A percentile compares a stretch with the other conserved stretches of the same genome.
These are phyloP conservation scores for Gopherus flavomarginatus DNA, from an alignment of 2,113 vertebrate species.

Conservation along the genomic window DNA sequence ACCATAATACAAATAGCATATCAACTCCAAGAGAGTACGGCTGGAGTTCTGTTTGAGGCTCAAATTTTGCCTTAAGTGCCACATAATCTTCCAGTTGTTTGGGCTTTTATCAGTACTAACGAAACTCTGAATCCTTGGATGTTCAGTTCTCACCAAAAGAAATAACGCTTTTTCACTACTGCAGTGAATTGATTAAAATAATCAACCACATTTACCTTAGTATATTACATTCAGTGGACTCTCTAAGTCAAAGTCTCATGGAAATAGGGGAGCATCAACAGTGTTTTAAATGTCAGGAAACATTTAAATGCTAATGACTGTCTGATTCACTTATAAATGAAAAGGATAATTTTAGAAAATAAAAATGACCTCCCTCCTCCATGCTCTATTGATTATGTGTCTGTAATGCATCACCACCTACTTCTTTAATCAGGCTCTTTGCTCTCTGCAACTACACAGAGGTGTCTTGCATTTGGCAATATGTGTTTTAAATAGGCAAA, in stretches of 20 bases:
- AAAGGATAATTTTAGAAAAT: slow-evolving; percentile 55
- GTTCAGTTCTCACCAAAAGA: neutral
- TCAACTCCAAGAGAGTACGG: neutral
- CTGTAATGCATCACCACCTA: slow-evolving; percentile 40
- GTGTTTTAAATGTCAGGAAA: slow-evolving; percentile 62
- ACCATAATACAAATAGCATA: neutral
- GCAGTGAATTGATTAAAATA: slow-evolving; percentile 46
- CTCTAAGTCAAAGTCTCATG: slow-evolving; percentile 35
- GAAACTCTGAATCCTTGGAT: slow-evolving; percentile 17
- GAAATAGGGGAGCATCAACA: slow-evolving; percentile 43
- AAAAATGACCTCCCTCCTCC: slow-evolving; percentile 41
- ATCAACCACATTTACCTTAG: slow-evolving; percentile 34
- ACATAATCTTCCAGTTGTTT: neutral
- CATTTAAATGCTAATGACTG: slow-evolving; percentile 68
- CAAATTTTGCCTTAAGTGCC: neutral
- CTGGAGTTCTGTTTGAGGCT: neutral
- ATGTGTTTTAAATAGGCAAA: slow-evolving; percentile 33
- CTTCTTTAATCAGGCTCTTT: slow-evolving; percentile 14
- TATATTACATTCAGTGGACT: slow-evolving; percentile 49
- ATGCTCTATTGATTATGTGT: slow-evolving; percentile 56
- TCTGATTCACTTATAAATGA: slow-evolving; percentile 59
- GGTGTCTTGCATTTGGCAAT: neutral
- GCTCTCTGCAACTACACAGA: slow-evolving; percentile 6
- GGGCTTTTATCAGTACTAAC: slow-evolving; percentile 33
- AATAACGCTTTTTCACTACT: neutral